These are phyloP conservation scores for Therioaphis trifolii DNA, from an alignment of 2,888 invertebrate species.

Conservation along the genomic window DNA sequence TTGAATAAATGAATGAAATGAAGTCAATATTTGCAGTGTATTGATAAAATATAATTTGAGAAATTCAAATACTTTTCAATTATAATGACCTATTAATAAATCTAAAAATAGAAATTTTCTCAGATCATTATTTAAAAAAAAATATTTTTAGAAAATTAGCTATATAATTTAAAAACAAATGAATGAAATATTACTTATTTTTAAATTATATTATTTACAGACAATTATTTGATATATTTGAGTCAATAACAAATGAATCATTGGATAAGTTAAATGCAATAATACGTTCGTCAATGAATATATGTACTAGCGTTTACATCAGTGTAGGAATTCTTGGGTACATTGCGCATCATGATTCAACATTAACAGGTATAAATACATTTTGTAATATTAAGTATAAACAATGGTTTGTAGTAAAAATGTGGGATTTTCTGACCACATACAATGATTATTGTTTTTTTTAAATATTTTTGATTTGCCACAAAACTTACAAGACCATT, in stretches of 20 bases:
- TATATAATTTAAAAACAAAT: no score
- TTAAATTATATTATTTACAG: conserved; percentile 69
- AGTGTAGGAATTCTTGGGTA: conserved; percentile 94
- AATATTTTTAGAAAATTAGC: no score
- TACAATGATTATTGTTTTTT: conserved; percentile 40
- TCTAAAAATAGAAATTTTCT: no score
- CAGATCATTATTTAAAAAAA: no score
- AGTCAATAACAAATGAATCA: conserved; percentile 86
- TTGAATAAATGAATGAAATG: no score
- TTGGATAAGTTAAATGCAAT: conserved; percentile 89
- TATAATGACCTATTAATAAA: no score
- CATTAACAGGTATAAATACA: conserved; percentile 76
- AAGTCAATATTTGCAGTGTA: no score
- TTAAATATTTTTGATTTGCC: conserved; percentile 68
- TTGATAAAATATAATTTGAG: no score
- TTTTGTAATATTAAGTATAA: conserved; percentile 36
- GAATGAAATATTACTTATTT: no score
- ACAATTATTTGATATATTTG: conserved; percentile 93
- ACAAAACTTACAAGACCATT: conserved; percentile 72
- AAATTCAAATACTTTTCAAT: no score
- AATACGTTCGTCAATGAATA: conserved; percentile 88
- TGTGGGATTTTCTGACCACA: conserved; percentile 41
- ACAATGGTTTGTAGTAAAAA: conserved; percentile 50
- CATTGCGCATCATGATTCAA: conserved; percentile 84
- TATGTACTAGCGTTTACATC: conserved; percentile 90